Conservation (phyloP, 2,888 invertebrate species). For the Ichneumoninae sp. region DNA sequence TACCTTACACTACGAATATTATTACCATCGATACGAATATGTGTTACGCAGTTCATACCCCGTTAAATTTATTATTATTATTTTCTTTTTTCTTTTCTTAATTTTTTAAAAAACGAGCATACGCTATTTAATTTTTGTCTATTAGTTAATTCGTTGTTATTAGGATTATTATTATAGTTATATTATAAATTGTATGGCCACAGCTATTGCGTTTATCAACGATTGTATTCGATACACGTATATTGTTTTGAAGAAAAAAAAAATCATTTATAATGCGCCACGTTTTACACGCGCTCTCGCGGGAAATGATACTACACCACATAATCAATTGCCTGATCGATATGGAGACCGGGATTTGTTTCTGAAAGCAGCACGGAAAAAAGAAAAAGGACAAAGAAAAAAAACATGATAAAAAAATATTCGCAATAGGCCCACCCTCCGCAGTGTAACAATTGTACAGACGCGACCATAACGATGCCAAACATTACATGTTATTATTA, state of each 20-base stretch:
- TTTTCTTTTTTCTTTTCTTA: conserved; percentile 14
- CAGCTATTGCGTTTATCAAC: conserved; percentile 59
- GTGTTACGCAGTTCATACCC: conserved; percentile 49
- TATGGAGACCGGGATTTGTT: neutral
- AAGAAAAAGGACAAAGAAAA: neutral
- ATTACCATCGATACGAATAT: conserved; percentile 56
- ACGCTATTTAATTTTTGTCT: conserved; percentile 43
- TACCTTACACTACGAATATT: conserved; percentile 55
- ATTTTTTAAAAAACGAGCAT: conserved; percentile 50
- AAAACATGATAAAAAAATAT: conserved; percentile 4
- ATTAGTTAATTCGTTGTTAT: conserved; percentile 21
- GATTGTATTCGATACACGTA: conserved; percentile 29
- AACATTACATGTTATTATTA: conserved; percentile 81
- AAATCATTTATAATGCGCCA: neutral
- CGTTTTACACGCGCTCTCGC: neutral
- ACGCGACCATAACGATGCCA: conserved; percentile 82
- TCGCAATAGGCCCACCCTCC: conserved; percentile 48
- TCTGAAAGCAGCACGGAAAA: neutral
- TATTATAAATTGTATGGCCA: conserved; percentile 58
- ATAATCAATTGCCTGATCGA: neutral
- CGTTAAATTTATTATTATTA: conserved; percentile 37
- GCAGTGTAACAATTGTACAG: conserved; percentile 78
- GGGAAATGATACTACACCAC: neutral
- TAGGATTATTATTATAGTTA: conserved; percentile 55
- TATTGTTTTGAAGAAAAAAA: conserved; percentile 26